Percentiles rank a stretch among this genome's conserved stretches.
phyloP scores from a whole-genome alignment of 2,797 vertebrate genomes.

The Orientallactaga sibirica region DNA sequence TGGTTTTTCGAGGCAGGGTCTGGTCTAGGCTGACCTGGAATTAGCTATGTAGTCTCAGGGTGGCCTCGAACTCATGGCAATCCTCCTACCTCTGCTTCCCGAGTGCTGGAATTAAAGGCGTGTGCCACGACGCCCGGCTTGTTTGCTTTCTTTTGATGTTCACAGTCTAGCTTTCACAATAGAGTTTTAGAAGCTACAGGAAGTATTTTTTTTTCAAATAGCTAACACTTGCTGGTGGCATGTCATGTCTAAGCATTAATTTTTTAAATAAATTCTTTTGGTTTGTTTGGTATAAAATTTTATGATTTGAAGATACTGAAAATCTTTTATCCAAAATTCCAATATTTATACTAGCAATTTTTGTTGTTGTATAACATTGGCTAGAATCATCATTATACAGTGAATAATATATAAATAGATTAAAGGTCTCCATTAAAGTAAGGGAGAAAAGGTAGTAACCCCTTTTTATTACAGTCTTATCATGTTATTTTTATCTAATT shows the following conservation, averaged over 20 bases:
- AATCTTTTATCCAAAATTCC: constrained; percentile 1
- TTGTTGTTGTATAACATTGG: constrained; percentile 8
- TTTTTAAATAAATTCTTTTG: not conserved
- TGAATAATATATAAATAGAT: not conserved
- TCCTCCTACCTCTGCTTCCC: no score
- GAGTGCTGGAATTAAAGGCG: no score
- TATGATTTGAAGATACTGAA: constrained; percentile 29
- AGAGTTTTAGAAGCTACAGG: not conserved
- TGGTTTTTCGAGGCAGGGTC: no score
- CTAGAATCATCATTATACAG: not conserved
- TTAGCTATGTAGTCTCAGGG: no score
- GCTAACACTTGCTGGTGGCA: not conserved
- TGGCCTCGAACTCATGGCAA: no score
- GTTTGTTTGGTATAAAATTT: constrained; percentile 14
- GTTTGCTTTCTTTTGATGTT: not conserved
- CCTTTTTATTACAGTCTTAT: not conserved
- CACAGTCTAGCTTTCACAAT: not conserved
- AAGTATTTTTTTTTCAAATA: not conserved
- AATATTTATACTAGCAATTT: not conserved
- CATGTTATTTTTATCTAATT: constrained; percentile 25
- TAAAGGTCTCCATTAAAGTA: constrained; percentile 19
- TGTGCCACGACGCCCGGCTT: no score
- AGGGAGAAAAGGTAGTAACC: not conserved
- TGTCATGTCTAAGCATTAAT: not conserved
- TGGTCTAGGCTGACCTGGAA: no score